phyloP scores from a whole-genome alignment of 2,113 vertebrate species.

The Phylloscopus trochilus region DNA sequence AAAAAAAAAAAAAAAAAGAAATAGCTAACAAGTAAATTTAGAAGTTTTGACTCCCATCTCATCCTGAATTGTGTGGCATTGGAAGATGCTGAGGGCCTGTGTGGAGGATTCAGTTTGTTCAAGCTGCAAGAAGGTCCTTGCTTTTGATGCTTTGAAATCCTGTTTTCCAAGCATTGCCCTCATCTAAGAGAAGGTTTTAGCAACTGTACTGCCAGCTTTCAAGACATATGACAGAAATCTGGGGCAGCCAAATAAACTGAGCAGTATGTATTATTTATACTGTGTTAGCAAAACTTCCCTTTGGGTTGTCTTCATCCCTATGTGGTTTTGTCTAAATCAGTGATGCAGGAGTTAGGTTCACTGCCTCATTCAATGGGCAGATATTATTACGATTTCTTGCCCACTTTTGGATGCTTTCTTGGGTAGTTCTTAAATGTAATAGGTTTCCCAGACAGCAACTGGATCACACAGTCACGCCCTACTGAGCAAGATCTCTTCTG shows the following conservation, averaged over 20 bases:
- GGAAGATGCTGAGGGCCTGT: background rate
- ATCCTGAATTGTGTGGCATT: rapidly evolving
- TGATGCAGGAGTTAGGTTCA: background rate
- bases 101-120: background rate
- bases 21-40: background rate
- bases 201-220: background rate
- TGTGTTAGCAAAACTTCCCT: background rate
- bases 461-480: background rate
- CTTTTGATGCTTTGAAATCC: background rate
- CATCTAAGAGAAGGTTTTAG: background rate
- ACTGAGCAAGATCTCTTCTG: background rate
- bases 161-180: background rate
- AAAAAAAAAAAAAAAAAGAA: background rate
- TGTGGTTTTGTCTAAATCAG: background rate
- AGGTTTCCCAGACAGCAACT: background rate
- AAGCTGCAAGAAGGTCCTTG: background rate
- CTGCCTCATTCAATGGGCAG: background rate
- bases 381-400: background rate
- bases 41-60: too few relatives aligned
- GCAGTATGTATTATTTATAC: background rate
- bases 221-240: background rate
- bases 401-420: background rate
- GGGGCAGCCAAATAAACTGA: background rate
- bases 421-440: background rate
- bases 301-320: background rate